A percentile compares a stretch with the other conserved stretches of the same genome.
Conservation (phyloP, 2,888 invertebrate genomes). For the Phengaris arion region DNA sequence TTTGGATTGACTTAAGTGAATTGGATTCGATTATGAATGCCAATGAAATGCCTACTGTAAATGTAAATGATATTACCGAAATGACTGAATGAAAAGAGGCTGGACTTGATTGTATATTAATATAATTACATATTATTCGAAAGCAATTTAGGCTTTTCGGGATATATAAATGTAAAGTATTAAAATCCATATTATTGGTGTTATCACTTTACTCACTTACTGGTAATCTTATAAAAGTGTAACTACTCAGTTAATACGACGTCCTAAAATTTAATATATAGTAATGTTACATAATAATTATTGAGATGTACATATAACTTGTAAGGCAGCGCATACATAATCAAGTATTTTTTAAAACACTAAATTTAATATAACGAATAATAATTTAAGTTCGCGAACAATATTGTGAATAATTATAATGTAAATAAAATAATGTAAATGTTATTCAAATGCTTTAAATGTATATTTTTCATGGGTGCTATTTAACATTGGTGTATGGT, state of each 20-base stretch:
- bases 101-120: not conserved
- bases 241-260: not conserved
- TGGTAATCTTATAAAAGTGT: not conserved
- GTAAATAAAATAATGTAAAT: constrained; percentile 55
- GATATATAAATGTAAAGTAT: not conserved
- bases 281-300: constrained; percentile 37
- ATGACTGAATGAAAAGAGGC: constrained; percentile 22
- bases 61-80: not conserved
- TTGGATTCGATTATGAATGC: not conserved
- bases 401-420: constrained; percentile 61
- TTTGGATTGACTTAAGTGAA: not conserved
- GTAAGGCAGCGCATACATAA: constrained; percentile 67
- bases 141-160: not conserved
- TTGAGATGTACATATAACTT: constrained; percentile 58
- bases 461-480: constrained; percentile 76
- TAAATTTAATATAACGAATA: constrained; percentile 30
- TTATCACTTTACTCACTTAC: not conserved
- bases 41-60: not conserved
- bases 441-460: constrained; percentile 59
- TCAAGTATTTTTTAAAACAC: constrained; percentile 42
- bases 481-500: constrained; percentile 74
- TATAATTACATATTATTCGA: not conserved
- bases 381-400: constrained; percentile 12
- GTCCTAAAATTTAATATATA: not conserved
- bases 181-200: not conserved